phyloP scores from a whole-genome alignment of 2,113 vertebrate species.

The Psilopogon haemacephalus region DNA sequence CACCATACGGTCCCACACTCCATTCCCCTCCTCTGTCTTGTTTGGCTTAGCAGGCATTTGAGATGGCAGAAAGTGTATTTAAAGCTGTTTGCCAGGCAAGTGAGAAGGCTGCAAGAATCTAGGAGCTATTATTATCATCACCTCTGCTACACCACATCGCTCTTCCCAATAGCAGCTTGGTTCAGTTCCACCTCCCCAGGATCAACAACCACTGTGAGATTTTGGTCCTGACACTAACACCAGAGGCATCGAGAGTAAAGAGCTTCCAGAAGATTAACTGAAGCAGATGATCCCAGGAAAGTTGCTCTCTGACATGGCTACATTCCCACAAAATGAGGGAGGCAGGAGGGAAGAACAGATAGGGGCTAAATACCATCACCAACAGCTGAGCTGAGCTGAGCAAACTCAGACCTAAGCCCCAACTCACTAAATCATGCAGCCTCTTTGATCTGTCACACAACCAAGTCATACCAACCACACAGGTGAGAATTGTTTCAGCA shows the following conservation, averaged over 20 bases:
- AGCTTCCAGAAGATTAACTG: background rate
- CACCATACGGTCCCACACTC: background rate
- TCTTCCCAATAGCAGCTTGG: background rate
- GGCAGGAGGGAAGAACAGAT: background rate
- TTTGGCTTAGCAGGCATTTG: background rate
- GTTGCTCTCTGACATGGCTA: background rate
- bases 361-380: fast-evolving
- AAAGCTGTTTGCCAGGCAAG: background rate
- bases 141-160: background rate
- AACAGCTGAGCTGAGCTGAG: background rate
- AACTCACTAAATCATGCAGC: background rate
- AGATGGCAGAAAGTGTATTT: background rate
- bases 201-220: background rate
- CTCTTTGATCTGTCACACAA: background rate
- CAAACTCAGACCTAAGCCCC: background rate
- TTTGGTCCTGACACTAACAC: background rate
- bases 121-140: background rate
- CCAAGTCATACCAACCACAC: background rate
- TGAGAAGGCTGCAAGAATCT: background rate
- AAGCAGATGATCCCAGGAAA: background rate
- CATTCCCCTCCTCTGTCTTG: background rate
- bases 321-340: background rate
- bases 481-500: background rate
- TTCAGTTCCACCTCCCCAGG: background rate
- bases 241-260: background rate